These are phyloP conservation scores for Ophiodon elongatus DNA, from an alignment of 2,113 vertebrate genomes.

Conservation along the genomic window DNA sequence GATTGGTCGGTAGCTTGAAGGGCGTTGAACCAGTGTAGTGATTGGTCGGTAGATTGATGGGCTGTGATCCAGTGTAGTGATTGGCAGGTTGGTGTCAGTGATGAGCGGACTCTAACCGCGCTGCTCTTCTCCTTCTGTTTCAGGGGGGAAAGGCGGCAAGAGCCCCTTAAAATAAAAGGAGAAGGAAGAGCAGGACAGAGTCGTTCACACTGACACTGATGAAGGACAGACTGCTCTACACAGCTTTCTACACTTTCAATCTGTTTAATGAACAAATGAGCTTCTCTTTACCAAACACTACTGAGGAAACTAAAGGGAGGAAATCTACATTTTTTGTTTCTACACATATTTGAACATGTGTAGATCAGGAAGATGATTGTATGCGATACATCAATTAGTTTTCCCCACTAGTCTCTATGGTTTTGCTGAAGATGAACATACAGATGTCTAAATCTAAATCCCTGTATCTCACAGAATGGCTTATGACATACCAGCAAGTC, in stretches of 20 bases:
- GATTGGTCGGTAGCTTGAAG: conserved; percentile 28
- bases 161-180: conserved; percentile 85
- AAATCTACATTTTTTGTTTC: no score
- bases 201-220: conserved; percentile 44
- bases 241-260: no score
- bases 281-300: background rate
- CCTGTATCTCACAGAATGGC: background rate
- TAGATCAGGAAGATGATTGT: background rate
- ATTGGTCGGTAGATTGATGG: conserved; percentile 23
- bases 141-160: conserved; percentile 80
- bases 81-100: conserved; percentile 46
- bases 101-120: conserved; percentile 79
- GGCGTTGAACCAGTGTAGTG: no score
- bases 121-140: conserved; percentile 87
- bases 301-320: no score
- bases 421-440: background rate
- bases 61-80: no score
- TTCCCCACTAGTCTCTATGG: background rate
- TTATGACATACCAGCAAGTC: background rate
- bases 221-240: background rate
- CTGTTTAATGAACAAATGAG: no score
- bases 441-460: background rate
- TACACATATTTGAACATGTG: no score
- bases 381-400: background rate
- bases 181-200: conserved; percentile 75